Percentiles rank a stretch among this genome's conserved stretches.
These are phyloP conservation scores for Hypselothyrea guttata DNA, from an alignment of 2,888 invertebrate genomes.

Conservation along the genomic window DNA sequence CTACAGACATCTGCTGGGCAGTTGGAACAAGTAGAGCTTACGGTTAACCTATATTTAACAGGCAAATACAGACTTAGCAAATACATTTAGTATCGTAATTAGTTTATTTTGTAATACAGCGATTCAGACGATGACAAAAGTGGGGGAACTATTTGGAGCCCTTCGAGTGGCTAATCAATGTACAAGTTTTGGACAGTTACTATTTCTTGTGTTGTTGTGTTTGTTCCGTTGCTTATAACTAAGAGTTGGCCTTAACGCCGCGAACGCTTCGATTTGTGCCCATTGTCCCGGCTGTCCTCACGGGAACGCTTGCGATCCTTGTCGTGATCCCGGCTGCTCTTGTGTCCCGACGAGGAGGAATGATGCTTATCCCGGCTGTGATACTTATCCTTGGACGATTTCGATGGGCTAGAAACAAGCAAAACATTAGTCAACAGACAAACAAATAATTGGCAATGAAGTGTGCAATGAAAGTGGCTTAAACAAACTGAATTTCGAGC, in stretches of 20 bases:
- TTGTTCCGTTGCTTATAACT: constrained; percentile 14
- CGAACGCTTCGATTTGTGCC: constrained; percentile 87
- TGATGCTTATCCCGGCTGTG: constrained; percentile 81
- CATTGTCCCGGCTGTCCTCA: constrained; percentile 88
- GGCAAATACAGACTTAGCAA: constrained; percentile 26
- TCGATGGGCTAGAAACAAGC: constrained; percentile 66
- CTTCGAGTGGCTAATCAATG: constrained; percentile 29
- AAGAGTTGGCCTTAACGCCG: constrained; percentile 80
- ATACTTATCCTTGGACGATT: constrained; percentile 80
- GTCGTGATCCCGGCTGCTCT: constrained; percentile 81
- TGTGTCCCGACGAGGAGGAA: constrained; percentile 79
- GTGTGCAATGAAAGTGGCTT: no score
- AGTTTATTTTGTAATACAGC: no score
- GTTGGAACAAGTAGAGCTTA: constrained; percentile 58
- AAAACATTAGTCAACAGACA: background rate
- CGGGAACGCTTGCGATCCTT: constrained; percentile 87
- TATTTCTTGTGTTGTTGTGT: constrained; percentile 10
- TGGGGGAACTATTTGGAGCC: no score
- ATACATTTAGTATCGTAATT: no score
- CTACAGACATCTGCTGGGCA: constrained; percentile 58
- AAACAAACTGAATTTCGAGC: constrained; percentile 20
- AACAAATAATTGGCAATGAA: no score
- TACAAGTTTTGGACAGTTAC: constrained; percentile 47
- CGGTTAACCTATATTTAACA: constrained; percentile 28
- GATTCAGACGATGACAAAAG: no score